Evolutionary conservation across 1,140 invertebrate genomes (phyloP), one percentile per base, ranked within the genome.

Genomic region (Rhizoglyphus robini): DNA sequence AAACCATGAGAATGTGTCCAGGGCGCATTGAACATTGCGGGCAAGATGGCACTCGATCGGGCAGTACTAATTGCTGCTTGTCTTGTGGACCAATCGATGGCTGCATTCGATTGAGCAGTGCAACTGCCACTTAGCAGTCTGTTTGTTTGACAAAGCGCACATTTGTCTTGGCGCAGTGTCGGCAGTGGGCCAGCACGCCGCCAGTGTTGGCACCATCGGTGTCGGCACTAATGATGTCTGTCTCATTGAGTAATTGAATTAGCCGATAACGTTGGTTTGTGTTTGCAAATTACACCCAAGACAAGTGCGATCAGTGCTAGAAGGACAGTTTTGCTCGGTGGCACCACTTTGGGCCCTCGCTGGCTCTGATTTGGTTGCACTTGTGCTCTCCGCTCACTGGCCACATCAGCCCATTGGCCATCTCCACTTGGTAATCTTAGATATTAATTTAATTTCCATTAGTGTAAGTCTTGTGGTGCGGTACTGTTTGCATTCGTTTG

Each of bases 381-480:
- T n/a, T n/a, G n/a, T n/a, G n/a, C n/a, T n/a, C n/a, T n/a, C n/a
- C n/a, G n/a, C n/a, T n/a, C n/a, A n/a, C n/a, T n/a, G n/a, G n/a
- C n/a, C n/a, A n/a, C n/a, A n/a, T n/a, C n/a, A n/a, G n/a, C n/a
- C n/a, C n/a, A n/a, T n/a, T n/a, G n/a, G n/a, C n/a, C n/a, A n/a
- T n/a, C n/a, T n/a, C n/a, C n/a, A n/a, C n/a, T n/a, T n/a, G n/a
- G n/a, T n/a, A n/a, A n/a, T n/a, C n/a, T n/a, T n/a, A n/a, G 8
- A 41, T 54, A 54, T 54, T 54, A 54, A 54, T 54, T 54, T 54
- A 54, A 54, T 54, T 54, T 54, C 31, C 51, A 54, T 54, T 54
- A 54, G 51, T 54, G 8, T 23, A 8, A 41, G 36, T 41, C 36
- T 18, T 41, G 18, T 41, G 18, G 36, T 41, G 18, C 18, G 36